phyloP scores from a whole-genome alignment of 2,797 vertebrate species.

The Sciurus carolinensis region DNA sequence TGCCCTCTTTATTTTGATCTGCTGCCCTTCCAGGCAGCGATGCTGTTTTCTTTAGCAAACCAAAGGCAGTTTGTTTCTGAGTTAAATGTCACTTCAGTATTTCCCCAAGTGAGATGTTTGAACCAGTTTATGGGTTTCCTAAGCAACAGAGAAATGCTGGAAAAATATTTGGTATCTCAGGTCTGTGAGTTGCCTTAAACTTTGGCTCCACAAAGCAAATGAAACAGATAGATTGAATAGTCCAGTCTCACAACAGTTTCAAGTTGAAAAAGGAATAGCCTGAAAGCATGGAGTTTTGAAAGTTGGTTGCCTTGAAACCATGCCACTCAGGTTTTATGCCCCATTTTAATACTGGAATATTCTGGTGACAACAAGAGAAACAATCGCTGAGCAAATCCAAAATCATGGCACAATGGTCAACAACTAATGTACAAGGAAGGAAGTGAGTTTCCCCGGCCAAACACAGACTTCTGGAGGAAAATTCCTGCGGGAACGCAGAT shows the following conservation, averaged over 20 bases:
- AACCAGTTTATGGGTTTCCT: constrained; percentile 85
- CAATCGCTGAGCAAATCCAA: background rate
- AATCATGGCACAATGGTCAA: constrained; percentile 37
- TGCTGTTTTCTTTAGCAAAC: constrained; percentile 84
- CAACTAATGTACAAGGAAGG: constrained; percentile 37
- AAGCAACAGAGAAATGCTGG: constrained; percentile 86
- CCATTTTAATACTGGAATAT: background rate
- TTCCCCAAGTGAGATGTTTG: constrained; percentile 86
- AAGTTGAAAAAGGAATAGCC: constrained; percentile 56
- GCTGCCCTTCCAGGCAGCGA: constrained; percentile 75
- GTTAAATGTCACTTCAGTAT: constrained; percentile 85
- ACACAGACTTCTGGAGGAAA: constrained; percentile 72
- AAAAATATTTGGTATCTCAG: constrained; percentile 87
- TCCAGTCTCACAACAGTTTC: constrained; percentile 50
- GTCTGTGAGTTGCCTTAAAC: constrained; percentile 80
- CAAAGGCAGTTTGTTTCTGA: constrained; percentile 84
- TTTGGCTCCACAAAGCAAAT: constrained; percentile 73
- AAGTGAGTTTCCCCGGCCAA: constrained; percentile 62
- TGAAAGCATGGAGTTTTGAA: background rate
- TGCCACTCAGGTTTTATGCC: background rate
- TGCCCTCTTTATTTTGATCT: constrained; percentile 80
- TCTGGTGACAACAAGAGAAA: background rate
- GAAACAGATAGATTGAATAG: constrained; percentile 77
- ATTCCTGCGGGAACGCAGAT: constrained; percentile 80
- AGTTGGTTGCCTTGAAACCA: background rate